Percentiles rank a stretch among this genome's conserved stretches.
Evolutionary conservation across 2,113 vertebrate species (phyloP).

Genomic region (human): DNA sequence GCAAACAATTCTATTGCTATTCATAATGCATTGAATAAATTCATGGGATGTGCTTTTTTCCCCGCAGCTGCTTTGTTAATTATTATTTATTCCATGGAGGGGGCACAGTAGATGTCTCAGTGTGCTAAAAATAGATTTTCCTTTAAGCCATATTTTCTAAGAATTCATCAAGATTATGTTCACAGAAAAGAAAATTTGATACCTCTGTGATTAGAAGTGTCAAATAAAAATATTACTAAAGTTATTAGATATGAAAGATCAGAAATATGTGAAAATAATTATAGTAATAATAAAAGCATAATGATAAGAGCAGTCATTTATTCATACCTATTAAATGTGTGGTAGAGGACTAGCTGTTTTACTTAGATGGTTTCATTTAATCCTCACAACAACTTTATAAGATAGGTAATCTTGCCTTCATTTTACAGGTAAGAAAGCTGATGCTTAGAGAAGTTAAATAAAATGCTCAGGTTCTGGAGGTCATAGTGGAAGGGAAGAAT

Average conservation of each 20-base stretch:
- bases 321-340: neutral
- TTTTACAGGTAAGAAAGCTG: neutral
- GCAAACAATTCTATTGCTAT: conserved; percentile 48
- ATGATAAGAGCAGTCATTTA: neutral
- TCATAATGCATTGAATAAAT: neutral
- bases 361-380: neutral
- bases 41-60: neutral
- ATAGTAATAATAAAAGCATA: neutral
- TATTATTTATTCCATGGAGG: neutral
- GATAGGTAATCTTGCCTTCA: neutral
- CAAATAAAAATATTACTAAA: conserved; percentile 18
- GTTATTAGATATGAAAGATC: neutral
- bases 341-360: neutral
- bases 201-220: neutral
- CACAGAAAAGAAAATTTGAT: conserved; percentile 6
- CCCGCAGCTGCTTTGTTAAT: conserved; percentile 7
- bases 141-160: neutral
- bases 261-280: conserved; percentile 38
- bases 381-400: neutral
- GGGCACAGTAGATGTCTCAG: neutral
- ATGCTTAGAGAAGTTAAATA: neutral
- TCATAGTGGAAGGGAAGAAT: neutral
- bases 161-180: conserved; percentile 13
- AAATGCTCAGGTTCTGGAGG: neutral
- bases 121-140: conserved; percentile 45